Percentiles rank a stretch among this genome's conserved stretches.
These are phyloP conservation scores for Amyelois transitella DNA, from an alignment of 1,140 invertebrate genomes.

Conservation along the genomic window DNA sequence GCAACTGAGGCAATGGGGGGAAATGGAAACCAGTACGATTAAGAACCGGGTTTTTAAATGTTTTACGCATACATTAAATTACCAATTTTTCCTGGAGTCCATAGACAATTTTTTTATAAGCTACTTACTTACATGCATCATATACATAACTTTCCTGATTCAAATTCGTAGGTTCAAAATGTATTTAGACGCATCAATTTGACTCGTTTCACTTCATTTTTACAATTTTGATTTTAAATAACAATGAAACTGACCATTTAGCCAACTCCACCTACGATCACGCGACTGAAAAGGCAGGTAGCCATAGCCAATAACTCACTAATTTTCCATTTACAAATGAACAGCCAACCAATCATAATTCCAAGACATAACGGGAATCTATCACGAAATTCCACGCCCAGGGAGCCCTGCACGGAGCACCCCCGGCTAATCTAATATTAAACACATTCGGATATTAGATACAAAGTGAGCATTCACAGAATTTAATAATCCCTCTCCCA, in stretches of 20 bases:
- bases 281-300: not conserved
- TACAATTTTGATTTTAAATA: not conserved
- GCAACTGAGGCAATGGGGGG: not conserved
- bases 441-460: slow-evolving; percentile 70
- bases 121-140: too few relatives aligned
- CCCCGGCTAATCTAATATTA: slow-evolving; percentile 70
- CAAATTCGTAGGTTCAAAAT: too few relatives aligned
- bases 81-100: too few relatives aligned
- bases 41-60: too few relatives aligned
- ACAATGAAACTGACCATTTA: not conserved
- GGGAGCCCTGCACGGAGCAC: slow-evolving; percentile 9
- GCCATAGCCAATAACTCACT: not conserved
- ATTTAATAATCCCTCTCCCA: slow-evolving; percentile 66
- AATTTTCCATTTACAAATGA: slow-evolving; percentile 7
- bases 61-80: too few relatives aligned
- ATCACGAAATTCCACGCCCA: slow-evolving; percentile 1
- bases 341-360: slow-evolving; percentile 9
- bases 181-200: too few relatives aligned
- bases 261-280: not conserved
- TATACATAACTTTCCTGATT: too few relatives aligned
- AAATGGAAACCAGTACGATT: not conserved
- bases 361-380: slow-evolving; percentile 3
- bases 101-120: too few relatives aligned
- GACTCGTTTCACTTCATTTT: too few relatives aligned
- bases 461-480: slow-evolving; percentile 71